Evolutionary conservation across 2,888 invertebrate genomes (phyloP).

Genomic region (Hesperia comma): DNA sequence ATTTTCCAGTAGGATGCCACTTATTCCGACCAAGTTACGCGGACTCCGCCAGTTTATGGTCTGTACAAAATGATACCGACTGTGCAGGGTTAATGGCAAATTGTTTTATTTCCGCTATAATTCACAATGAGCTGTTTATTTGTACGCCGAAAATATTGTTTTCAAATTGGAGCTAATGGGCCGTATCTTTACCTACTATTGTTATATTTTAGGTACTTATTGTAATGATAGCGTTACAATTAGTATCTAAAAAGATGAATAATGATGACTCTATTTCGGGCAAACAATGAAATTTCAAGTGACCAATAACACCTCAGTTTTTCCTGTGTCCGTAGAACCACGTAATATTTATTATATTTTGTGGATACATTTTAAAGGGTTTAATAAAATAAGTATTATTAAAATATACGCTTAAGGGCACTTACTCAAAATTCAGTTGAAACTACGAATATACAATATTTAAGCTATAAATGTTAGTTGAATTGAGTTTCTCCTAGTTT

Average conservation of each 20-base stretch:
- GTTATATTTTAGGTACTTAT: background rate
- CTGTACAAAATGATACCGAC: slow-evolving; percentile 8
- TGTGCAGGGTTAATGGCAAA: background rate
- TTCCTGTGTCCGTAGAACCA: too few species aligned
- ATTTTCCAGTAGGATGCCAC: slow-evolving; percentile 25
- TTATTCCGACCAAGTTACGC: slow-evolving; percentile 13
- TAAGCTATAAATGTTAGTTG: slow-evolving; percentile 12
- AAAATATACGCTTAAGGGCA: background rate
- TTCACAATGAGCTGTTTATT: background rate
- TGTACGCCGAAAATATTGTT: background rate
- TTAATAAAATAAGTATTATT: background rate
- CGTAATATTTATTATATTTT: too few species aligned
- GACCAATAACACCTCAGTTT: too few species aligned
- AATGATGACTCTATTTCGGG: too few species aligned
- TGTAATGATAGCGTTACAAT: too few species aligned
- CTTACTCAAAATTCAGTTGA: slow-evolving; percentile 13
- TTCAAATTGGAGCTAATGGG: background rate
- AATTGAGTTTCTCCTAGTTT: slow-evolving; percentile 21
- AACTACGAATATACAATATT: slow-evolving; percentile 21
- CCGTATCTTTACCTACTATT: background rate
- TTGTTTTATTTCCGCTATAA: background rate
- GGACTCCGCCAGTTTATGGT: slow-evolving; percentile 9
- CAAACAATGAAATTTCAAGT: too few species aligned
- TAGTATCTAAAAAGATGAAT: too few species aligned
- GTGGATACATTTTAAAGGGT: background rate